A percentile compares a stretch with the other conserved stretches of the same genome.
Evolutionary conservation across 2,797 vertebrate genomes (phyloP).

Genomic region (Onychomys leucogaster): DNA sequence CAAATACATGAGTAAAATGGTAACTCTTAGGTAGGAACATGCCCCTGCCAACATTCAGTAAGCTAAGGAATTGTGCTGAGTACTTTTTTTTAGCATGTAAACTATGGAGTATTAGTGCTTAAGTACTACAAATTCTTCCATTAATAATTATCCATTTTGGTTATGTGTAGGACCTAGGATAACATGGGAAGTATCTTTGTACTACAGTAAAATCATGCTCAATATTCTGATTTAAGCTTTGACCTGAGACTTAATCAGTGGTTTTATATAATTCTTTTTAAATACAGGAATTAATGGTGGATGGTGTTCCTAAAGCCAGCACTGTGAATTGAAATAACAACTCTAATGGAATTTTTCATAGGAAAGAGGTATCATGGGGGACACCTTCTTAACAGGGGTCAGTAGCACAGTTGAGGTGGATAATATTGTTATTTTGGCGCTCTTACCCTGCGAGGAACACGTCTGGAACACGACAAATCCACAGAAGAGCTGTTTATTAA

Average conservation of each 20-base stretch:
- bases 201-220: constrained; percentile 10
- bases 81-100: not conserved
- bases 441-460: too few relatives aligned
- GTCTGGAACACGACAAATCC: too few relatives aligned
- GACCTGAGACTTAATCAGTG: constrained; percentile 37
- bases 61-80: not conserved
- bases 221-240: constrained; percentile 49
- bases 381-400: not conserved
- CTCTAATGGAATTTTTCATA: not conserved
- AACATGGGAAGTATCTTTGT: not conserved
- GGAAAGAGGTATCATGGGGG: not conserved
- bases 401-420: not conserved
- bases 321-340: constrained; percentile 50
- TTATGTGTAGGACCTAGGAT: not conserved
- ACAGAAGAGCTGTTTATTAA: too few relatives aligned
- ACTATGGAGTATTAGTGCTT: not conserved
- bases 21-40: not conserved
- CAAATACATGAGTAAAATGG: not conserved
- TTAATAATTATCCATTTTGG: not conserved
- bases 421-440: too few relatives aligned
- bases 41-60: not conserved
- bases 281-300: constrained; percentile 29
- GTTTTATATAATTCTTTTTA: constrained; percentile 44
- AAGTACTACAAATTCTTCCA: not conserved
- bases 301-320: constrained; percentile 39